Evolutionary conservation across 64 coral and sea anemone species (phyloP).

Genomic region (Acropora yongei): DNA sequence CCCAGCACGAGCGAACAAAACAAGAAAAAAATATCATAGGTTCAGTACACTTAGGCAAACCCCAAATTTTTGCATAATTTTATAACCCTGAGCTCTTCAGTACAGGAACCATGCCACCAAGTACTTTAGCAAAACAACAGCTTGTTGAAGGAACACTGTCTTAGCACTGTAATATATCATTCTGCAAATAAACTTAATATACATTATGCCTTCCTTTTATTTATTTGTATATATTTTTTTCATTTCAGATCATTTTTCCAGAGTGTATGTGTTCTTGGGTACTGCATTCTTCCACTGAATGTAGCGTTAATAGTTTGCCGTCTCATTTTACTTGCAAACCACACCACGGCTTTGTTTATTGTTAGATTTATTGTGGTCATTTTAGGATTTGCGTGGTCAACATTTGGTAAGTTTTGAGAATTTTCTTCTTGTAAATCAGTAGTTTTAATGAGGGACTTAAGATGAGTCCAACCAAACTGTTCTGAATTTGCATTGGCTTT

Average conservation of each 20-base stretch:
- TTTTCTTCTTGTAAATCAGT: not conserved
- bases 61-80: no score
- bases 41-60: no score
- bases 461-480: no score
- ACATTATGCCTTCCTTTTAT: no score
- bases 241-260: constrained; percentile 97
- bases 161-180: no score
- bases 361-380: constrained; percentile 92
- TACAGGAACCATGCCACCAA: no score
- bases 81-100: no score
- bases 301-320: constrained; percentile 84
- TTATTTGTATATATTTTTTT: not conserved
- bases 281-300: constrained; percentile 93
- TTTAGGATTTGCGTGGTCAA: constrained; percentile 96
- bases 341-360: constrained; percentile 80
- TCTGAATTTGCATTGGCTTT: no score
- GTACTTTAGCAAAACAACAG: no score
- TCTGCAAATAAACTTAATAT: not conserved
- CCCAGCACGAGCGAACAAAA: no score
- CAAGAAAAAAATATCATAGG: no score
- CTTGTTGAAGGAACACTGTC: no score
- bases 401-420: constrained; percentile 81
- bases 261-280: constrained; percentile 98
- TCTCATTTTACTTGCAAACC: constrained; percentile 83
- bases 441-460: not conserved